phyloP scores from a whole-genome alignment of 2,797 vertebrate species.

The Aldrovandia affinis region DNA sequence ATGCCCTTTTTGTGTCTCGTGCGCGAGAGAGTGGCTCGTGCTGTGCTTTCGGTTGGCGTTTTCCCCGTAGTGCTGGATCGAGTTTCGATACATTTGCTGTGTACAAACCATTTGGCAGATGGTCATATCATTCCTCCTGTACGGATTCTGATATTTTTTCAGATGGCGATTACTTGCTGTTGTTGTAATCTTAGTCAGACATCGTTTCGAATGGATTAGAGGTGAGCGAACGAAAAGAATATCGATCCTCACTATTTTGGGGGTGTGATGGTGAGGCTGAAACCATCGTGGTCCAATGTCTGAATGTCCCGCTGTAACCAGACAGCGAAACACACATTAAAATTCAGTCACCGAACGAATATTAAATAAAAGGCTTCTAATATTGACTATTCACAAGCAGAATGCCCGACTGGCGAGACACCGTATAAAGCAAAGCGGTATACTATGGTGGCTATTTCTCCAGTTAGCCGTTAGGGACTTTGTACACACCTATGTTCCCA shows the following conservation, averaged over 20 bases:
- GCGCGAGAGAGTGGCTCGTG: neutral
- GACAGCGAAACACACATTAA: neutral
- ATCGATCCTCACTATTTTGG: neutral
- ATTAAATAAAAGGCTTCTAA: neutral
- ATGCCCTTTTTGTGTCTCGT: constrained; percentile 19
- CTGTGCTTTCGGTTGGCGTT: neutral
- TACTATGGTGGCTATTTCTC: neutral
- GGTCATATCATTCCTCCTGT: neutral
- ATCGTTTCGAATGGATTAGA: neutral
- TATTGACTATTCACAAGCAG: neutral
- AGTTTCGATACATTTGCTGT: neutral
- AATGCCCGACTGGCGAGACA: neutral
- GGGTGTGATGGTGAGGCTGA: neutral
- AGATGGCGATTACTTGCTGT: neutral
- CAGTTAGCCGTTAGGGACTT: neutral
- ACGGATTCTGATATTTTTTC: neutral
- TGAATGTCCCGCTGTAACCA: neutral
- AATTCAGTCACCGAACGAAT: neutral
- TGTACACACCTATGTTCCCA: neutral
- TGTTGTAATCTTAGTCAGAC: neutral
- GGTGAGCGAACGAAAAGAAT: neutral
- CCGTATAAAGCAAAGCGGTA: neutral
- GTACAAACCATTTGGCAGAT: constrained; percentile 7
- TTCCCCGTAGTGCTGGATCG: neutral
- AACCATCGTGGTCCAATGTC: neutral